Evolutionary conservation across 2,797 vertebrate species (phyloP).

Genomic region (Acrossocheilus fasciatus): DNA sequence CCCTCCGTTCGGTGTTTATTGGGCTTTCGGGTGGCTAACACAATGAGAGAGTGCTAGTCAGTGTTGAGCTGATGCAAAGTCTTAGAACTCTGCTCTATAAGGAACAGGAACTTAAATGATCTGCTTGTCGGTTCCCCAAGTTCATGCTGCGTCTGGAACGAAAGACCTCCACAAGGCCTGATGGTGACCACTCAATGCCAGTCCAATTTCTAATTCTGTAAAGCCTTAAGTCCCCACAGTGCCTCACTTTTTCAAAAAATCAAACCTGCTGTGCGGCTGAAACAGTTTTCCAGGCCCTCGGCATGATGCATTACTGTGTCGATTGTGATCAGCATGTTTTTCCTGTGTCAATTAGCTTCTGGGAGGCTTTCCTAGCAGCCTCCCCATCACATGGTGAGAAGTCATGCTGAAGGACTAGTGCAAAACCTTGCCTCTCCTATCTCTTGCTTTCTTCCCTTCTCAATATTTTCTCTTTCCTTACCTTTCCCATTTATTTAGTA

Average conservation of each 20-base stretch:
- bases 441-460: not conserved
- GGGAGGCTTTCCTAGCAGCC: constrained; percentile 74
- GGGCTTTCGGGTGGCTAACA: constrained; percentile 45
- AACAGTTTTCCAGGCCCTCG: constrained; percentile 60
- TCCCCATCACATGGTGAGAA: constrained; percentile 59
- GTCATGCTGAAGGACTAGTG: constrained; percentile 46
- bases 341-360: constrained; percentile 65
- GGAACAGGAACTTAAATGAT: constrained; percentile 35
- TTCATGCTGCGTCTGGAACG: constrained; percentile 40
- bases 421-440: constrained; percentile 42
- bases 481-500: not conserved
- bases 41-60: constrained; percentile 36
- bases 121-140: constrained; percentile 30
- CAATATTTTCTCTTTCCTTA: constrained; percentile 9
- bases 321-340: constrained; percentile 68
- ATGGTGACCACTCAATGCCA: constrained; percentile 55
- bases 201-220: constrained; percentile 64
- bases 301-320: constrained; percentile 65
- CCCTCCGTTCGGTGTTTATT: constrained; percentile 36
- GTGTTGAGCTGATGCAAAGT: constrained; percentile 47
- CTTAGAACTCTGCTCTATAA: constrained; percentile 47
- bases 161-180: constrained; percentile 50
- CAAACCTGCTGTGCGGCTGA: constrained; percentile 51
- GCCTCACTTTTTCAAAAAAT: constrained; percentile 33
- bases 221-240: constrained; percentile 53